These are phyloP conservation scores for Orthosia incerta DNA, from an alignment of 2,888 invertebrate genomes.

Conservation along the genomic window DNA sequence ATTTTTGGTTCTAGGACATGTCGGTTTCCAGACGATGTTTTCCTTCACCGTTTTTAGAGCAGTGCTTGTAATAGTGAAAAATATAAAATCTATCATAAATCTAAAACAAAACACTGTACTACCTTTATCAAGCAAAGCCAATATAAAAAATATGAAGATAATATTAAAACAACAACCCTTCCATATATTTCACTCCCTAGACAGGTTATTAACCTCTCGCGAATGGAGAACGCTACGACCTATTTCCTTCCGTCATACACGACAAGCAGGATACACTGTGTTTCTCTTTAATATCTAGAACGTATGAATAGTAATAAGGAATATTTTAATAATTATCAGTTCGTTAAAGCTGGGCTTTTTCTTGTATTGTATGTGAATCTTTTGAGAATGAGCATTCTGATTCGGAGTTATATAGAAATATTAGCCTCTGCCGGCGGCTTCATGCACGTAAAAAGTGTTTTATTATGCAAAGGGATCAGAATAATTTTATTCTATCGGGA, in stretches of 20 bases:
- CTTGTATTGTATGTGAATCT: background rate
- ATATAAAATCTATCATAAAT: background rate
- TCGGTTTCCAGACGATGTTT: no score
- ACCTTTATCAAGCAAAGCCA: background rate
- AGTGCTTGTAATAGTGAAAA: no score
- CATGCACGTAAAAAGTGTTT: no score
- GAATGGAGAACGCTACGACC: conserved; percentile 46
- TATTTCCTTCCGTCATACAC: conserved; percentile 43
- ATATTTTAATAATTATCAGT: conserved; percentile 16
- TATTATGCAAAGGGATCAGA: no score
- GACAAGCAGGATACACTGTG: conserved; percentile 3
- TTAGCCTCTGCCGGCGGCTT: no score
- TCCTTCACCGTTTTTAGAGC: no score
- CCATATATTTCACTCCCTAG: conserved; percentile 31
- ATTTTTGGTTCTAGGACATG: no score
- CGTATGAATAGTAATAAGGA: conserved; percentile 25
- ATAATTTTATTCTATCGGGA: no score
- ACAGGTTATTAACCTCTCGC: conserved; percentile 54
- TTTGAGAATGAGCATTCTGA: background rate
- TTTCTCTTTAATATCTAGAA: conserved; percentile 26
- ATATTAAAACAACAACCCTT: conserved; percentile 14
- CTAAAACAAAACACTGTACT: background rate
- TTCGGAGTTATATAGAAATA: background rate
- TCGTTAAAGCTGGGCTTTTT: background rate
- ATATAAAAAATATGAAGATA: background rate